A percentile compares a stretch with the other conserved stretches of the same genome.
These are phyloP conservation scores for Spea hammondii DNA, from an alignment of 2,797 vertebrate genomes.

Conservation along the genomic window DNA sequence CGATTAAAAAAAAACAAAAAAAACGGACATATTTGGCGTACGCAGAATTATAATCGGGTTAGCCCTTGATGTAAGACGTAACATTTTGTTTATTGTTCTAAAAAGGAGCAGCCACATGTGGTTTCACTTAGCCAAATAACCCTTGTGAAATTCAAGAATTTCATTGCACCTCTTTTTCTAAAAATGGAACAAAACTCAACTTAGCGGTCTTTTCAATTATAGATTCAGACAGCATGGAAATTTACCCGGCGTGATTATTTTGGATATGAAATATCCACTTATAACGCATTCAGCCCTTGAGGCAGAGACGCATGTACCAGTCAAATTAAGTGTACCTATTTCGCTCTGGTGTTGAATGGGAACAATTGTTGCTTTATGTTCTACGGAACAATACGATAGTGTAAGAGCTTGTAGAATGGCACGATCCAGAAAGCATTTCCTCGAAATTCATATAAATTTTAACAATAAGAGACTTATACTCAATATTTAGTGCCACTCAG, in stretches of 20 bases:
- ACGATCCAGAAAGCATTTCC: too few species aligned
- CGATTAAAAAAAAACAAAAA: not conserved
- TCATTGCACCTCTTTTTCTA: constrained; percentile 35
- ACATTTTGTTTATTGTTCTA: constrained; percentile 36
- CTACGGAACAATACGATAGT: too few species aligned
- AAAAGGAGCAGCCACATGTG: constrained; percentile 22
- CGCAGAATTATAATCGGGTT: constrained; percentile 15
- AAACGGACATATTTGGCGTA: too few species aligned
- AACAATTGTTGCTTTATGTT: not conserved
- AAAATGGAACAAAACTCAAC: constrained; percentile 27
- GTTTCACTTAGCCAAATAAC: constrained; percentile 32
- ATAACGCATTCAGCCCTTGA: not conserved
- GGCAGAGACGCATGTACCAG: not conserved
- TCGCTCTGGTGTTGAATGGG: not conserved
- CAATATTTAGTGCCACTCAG: too few species aligned
- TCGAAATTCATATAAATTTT: too few species aligned
- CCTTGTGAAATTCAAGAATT: constrained; percentile 6
- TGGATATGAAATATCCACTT: constrained; percentile 24
- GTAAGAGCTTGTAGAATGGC: too few species aligned
- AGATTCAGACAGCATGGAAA: constrained; percentile 25
- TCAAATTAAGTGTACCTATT: not conserved
- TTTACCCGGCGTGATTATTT: constrained; percentile 8
- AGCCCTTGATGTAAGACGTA: constrained; percentile 27
- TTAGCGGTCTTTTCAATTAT: constrained; percentile 12
- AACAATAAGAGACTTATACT: too few species aligned